Base-by-base conservation (phyloP, 1,140 invertebrate genomes). In the Leucophenga varia region DNA sequence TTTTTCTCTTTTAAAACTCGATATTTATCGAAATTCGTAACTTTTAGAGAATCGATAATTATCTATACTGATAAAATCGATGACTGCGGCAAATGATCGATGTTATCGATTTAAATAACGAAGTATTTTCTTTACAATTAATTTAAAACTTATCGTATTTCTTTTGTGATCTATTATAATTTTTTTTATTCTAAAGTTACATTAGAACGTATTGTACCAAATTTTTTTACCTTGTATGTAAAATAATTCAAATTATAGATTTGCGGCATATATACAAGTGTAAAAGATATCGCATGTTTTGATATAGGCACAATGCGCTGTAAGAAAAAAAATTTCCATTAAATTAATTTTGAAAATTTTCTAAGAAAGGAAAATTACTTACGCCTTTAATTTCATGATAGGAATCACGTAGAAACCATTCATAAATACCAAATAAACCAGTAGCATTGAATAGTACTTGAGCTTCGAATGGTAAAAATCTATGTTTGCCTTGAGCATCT, bases 321-420 rank as follows among this genome's bases (percentile, higher is more conserved):
- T 2, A 32, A 7, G 51, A 18, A 2, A 3, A 12, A 3, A 2
- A 9, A 20, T 10, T 1, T 14, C 19, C 9, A 17, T 21, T 20
- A 0, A 19, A 9, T 2, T 8, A 17, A 12, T 2, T 34, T 43
- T 13, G 8, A 44, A 10, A 2, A 2, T 8, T 38, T 2, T 25
- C 34, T 12, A 25, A 25, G 5, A 25, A 25, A 25, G 22, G 5
- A 30, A 25, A 6, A 25, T 25, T 3, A 43, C 53, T 55, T 32
- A 61, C 65, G 59, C 70, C 9, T 4, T 20, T 17, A 3, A 69
- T 38, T 2, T 44, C 36, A 6, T 69, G 52, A 21, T 53, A 69
- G 3, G 58, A 49, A 5, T 25, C 39, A 0, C 53, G 38, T 10
- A 59, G 9, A 9, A 55, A 64, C 19, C 46, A 32, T 21, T 57